phyloP scores from a whole-genome alignment of 2,888 invertebrate species.

The Eudemis profundana region DNA sequence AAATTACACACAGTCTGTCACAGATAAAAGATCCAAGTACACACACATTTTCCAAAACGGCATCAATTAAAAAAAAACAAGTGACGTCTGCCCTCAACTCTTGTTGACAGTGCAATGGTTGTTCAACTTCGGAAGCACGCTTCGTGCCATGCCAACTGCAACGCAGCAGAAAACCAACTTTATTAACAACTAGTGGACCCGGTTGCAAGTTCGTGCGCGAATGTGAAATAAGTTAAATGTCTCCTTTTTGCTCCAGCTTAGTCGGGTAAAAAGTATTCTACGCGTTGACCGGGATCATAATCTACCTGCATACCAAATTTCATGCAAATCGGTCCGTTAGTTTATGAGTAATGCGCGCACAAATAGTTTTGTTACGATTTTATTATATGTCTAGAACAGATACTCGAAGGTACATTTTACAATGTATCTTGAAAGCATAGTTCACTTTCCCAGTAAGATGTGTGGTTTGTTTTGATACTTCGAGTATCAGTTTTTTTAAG shows the following conservation, averaged over 20 bases:
- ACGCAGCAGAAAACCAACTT: constrained; percentile 14
- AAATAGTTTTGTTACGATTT: no score
- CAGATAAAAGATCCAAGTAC: constrained; percentile 20
- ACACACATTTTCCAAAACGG: constrained; percentile 19
- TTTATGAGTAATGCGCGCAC: no score
- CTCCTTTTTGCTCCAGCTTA: no score
- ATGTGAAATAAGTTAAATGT: no score
- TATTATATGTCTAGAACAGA: no score
- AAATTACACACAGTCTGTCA: no score
- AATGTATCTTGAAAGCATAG: constrained; percentile 25
- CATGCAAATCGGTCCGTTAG: no score
- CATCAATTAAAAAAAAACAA: constrained; percentile 4
- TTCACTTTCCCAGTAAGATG: constrained; percentile 43
- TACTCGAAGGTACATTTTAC: constrained; percentile 22
- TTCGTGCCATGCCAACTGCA: constrained; percentile 21
- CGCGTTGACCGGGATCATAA: no score
- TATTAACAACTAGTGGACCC: not conserved
- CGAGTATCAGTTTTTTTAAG: constrained; percentile 25
- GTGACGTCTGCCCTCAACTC: constrained; percentile 31
- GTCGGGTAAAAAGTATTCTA: no score
- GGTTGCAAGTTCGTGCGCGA: no score
- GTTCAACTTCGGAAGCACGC: constrained; percentile 10
- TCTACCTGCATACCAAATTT: no score
- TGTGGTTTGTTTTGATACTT: constrained; percentile 43
- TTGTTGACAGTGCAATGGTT: constrained; percentile 32